phyloP scores from a whole-genome alignment of 1,140 invertebrate species.

The Eupristina koningsbergeri region DNA sequence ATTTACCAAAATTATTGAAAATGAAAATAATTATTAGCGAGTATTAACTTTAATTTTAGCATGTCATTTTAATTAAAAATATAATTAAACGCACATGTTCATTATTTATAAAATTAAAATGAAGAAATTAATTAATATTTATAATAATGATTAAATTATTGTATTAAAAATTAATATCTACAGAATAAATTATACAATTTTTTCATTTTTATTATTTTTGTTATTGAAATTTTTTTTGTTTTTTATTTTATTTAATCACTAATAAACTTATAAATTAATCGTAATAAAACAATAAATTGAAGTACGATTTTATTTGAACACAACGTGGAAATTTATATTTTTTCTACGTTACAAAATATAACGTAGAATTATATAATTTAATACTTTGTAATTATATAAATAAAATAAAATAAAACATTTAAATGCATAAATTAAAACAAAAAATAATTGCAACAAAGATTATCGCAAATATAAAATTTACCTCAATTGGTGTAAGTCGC shows the following conservation, averaged over 20 bases:
- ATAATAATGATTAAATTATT: neutral
- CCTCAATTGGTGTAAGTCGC: slow-evolving; percentile 45
- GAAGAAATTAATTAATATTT: neutral
- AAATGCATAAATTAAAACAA: too few species aligned
- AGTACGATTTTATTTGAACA: neutral
- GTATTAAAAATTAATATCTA: neutral
- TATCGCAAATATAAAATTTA: slow-evolving; percentile 14
- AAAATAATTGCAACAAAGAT: neutral
- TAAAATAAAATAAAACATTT: too few species aligned
- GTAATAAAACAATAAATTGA: neutral
- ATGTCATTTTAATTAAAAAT: too few species aligned
- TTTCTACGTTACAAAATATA: neutral
- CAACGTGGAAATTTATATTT: neutral
- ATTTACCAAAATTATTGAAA: too few species aligned
- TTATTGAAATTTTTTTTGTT: neutral
- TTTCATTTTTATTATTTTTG: neutral
- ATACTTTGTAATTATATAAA: neutral
- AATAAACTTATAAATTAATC: neutral
- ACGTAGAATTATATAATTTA: neutral
- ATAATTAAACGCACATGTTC: too few species aligned
- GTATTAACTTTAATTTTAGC: too few species aligned
- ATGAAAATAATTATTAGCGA: too few species aligned
- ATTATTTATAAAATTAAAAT: too few species aligned
- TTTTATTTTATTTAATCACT: too few species aligned
- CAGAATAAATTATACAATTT: neutral